Evolutionary conservation across 2,113 vertebrate species (phyloP), one percentile per base, ranked within the genome.

Genomic region (Loxodonta africana): DNA sequence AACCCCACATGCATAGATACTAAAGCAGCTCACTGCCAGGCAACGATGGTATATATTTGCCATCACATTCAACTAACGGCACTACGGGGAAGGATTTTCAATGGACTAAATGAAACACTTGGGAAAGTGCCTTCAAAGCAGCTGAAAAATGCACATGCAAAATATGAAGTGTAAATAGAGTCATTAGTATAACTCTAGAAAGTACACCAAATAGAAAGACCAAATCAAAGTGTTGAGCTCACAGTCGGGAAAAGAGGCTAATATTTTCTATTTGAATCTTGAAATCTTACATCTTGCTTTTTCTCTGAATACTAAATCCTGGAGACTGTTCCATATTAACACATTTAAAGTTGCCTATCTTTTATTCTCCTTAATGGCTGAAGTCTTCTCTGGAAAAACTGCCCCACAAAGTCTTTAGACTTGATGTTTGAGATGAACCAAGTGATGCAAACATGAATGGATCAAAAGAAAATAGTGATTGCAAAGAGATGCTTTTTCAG

Each of bases 371-470:
- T 90, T 78, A 85, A 77, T 89, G 30, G 37, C 4, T 83, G 10
- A 74, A 57, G 90, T 88, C 44, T 21, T 82, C 62, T 95, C 91
- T 88, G n/a, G 57, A 97, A 94, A 96, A 96, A 74, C 0, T 60
- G 9, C 37, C 26, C 30, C 46, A 90, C 44, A 83, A 92, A 94
- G 41, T 84, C 44, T 76, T 88, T 63, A 85, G n/a, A 87, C 20
- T 67, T 25, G 33, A 82, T 57, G 48, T 78, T 83, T 89, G 71
- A 93, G 89, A 86, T 80, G 26, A 94, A 80, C 10, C 28, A 93
- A 76, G 71, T 63, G 28, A 90, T 71, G 81, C 10, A 84, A 93
- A 89, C 10, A 88, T 18, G 46, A 83, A 83, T 11, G 28, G 25
- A 57, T 67, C 30, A 69, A 26, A 90, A 90, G n/a, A 86, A 94